Evolutionary conservation across 2,888 invertebrate species (phyloP), one percentile per base, ranked within the genome.

Genomic region (Rhagonycha fulva): DNA sequence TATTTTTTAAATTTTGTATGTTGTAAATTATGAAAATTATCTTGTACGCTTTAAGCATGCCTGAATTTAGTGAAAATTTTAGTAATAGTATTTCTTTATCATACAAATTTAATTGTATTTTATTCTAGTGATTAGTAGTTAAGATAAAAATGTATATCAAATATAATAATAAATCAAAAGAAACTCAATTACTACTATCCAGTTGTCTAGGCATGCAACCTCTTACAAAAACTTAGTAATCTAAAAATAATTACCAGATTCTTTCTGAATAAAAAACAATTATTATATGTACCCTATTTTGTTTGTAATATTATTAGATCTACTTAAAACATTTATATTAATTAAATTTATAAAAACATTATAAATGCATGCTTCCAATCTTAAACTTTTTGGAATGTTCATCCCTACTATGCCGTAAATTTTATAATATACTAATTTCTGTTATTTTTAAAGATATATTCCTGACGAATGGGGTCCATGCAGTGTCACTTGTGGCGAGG

Each of bases 381-480:
- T 47, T 47, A 47, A 47, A n/a, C 4, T 47, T 47, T 47, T n/a
- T 47, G 47, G 47, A 47, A 47, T 47, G 47, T 47, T 47, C 12
- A 47, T 47, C 47, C n/a, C n/a, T 47, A 47, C 47, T 47, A n/a
- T 47, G 7, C n/a, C 11, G 10, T 66, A 66, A 66, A 12, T 66
- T 66, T 26, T 66, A 12, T 24, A 23, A 66, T 24, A 24, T 30
- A 68, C 11, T 66, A 24, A 24, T 66, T 24, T 19, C 26, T 14
- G 32, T 32, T 63, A 30, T 62, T 26, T 82, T 85, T 88, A 74
- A 89, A 98, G 98, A 86, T 98, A 95, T 89, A 94, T 97, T 84
- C 94, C 96, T 79, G 97, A 97, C 77, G 95, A 95, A 72, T 98
- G 98, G 98, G 93, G 96, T 2, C 92, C 95, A 0, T 99, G 98